phyloP scores from a whole-genome alignment of 2,113 vertebrate species.

The Psettodes erumei region DNA sequence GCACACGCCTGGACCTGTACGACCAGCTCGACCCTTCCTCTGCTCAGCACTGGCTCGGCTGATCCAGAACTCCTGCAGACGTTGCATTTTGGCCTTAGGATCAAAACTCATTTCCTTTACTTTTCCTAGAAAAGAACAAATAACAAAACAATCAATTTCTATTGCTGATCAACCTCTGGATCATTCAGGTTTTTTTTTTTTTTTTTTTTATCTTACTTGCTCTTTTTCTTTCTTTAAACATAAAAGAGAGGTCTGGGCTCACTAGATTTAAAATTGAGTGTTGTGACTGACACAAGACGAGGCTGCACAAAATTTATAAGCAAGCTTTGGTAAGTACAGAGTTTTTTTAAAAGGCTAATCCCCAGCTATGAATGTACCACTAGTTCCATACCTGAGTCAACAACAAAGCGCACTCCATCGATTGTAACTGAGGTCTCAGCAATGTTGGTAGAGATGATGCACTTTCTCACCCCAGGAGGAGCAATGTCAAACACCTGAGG shows the following conservation, averaged over 20 bases:
- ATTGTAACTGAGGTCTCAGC: constrained; percentile 95
- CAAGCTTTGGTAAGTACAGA: not conserved
- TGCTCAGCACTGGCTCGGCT: constrained; percentile 94
- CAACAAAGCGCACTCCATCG: constrained; percentile 92
- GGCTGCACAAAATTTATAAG: not conserved
- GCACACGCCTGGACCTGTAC: constrained; percentile 92
- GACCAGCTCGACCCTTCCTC: constrained; percentile 91
- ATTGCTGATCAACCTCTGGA: too few species aligned
- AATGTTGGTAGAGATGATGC: constrained; percentile 95
- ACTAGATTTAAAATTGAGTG: not conserved
- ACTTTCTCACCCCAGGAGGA: constrained; percentile 91
- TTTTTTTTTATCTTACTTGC: not conserved
- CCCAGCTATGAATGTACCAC: not conserved
- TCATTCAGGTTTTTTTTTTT: too few species aligned
- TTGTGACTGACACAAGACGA: not conserved
- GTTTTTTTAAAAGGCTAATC: not conserved
- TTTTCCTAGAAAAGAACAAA: constrained; percentile 83
- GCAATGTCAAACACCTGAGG: constrained; percentile 90
- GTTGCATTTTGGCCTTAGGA: constrained; percentile 91
- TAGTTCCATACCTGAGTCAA: constrained; percentile 87
- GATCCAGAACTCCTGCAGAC: constrained; percentile 97
- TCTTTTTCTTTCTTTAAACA: not conserved
- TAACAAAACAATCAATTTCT: not conserved
- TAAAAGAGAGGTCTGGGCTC: not conserved
- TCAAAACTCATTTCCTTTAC: constrained; percentile 97